Evolutionary conservation across 1,140 invertebrate species (phyloP).

Genomic region (Heliothis subflexa): DNA sequence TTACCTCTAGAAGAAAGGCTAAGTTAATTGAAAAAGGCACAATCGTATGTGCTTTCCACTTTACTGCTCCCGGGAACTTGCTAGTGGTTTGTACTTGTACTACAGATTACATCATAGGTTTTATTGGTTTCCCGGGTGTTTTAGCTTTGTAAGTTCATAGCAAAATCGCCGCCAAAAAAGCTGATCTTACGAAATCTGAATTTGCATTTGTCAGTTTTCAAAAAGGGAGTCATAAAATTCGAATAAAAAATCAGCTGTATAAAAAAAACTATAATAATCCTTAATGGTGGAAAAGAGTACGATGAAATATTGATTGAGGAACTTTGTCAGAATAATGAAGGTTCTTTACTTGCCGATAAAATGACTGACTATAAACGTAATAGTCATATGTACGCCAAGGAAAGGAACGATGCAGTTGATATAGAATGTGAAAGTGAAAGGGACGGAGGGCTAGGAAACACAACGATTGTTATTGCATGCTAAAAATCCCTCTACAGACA

Average conservation of each 20-base stretch:
- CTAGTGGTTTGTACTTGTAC: background rate
- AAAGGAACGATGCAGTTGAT: background rate
- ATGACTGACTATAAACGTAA: no score
- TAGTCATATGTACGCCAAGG: no score
- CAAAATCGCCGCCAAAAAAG: background rate
- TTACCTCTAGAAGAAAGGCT: conserved; percentile 41
- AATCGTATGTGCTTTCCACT: conserved; percentile 42
- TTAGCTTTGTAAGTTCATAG: background rate
- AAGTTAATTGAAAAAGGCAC: conserved; percentile 45
- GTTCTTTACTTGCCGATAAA: no score
- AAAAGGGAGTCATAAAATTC: no score
- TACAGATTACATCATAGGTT: conserved; percentile 4
- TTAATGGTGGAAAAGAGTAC: no score
- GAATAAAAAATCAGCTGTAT: no score
- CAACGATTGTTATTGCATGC: background rate
- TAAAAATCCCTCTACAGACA: background rate
- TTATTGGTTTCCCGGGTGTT: background rate
- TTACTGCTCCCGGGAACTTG: conserved; percentile 1
- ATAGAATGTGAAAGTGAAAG: conserved; percentile 29
- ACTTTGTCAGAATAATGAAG: no score
- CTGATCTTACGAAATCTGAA: background rate
- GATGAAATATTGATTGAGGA: no score
- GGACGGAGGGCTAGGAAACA: conserved; percentile 13
- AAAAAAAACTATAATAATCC: no score
- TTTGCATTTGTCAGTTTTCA: no score